Base-by-base conservation (phyloP, 2,888 invertebrate species). In the Thera obeliscata region DNA sequence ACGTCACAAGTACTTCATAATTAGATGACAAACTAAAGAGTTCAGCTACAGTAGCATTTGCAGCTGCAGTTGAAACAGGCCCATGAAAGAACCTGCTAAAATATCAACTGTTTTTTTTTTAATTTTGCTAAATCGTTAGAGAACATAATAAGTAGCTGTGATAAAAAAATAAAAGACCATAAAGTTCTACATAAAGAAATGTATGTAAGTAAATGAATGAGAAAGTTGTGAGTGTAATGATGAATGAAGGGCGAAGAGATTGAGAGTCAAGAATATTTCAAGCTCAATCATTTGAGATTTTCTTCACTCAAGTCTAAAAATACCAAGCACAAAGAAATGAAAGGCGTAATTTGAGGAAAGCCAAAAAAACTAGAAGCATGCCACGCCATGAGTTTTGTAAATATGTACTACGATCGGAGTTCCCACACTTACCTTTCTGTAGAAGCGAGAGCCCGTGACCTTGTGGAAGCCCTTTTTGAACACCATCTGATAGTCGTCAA, bases 401-500 rank as follows among this genome's bases (percentile, higher is more conserved):
- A 22, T 22, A 22, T 50, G 3, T 50, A 50, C 1, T 6, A 6
- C 12, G 0, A 9, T 9, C 52, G 9, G 33, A n/a, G 9, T 7
- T 52, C 33, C 52, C 33, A 22, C 52, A 57, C 48, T 88, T 94
- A 97, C 97, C 95, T 97, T 97, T 91, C 97, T 96, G 89, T 97
- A 97, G 85, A 97, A 96, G 78, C 97, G 94, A 60, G 97, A 97
- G 43, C 97, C 97, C 66, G 97, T 97, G 62, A 97, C 97, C 88
- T 96, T 96, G 89, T 97, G 97, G 91, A 97, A 97, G 41, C 97
- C 97, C 86, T 97, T 97, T 90, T 97, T 96, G 94, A 96, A 97
- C 74, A 97, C 97, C 85, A 96, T 96, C 89, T 97, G 97, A 88
- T 96, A 97, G 86, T 97, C 97, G 76, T 97, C 97, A 74, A 97